Evolutionary conservation across 1,140 invertebrate genomes (phyloP).

Genomic region (Brachionus sp.): DNA sequence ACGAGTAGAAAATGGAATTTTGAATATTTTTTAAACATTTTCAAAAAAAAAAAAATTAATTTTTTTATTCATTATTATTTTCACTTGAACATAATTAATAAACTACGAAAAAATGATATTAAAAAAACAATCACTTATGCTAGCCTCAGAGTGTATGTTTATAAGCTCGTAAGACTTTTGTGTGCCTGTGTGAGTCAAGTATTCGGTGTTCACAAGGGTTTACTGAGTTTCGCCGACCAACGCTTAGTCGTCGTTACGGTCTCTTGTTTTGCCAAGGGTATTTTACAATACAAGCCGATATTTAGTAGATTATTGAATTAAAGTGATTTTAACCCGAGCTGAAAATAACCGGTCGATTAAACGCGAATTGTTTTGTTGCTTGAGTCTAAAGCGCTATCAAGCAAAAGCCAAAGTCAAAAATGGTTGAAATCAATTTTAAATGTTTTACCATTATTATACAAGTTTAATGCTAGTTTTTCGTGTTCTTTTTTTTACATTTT

Average conservation of each 20-base stretch:
- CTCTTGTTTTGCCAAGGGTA: constrained; percentile 22
- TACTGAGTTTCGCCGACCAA: not conserved
- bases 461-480: constrained; percentile 24
- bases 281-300: constrained; percentile 16
- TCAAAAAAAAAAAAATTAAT: not conserved
- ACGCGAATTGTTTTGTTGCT: not conserved
- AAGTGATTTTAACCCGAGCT: constrained; percentile 4
- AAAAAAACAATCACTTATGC: not conserved
- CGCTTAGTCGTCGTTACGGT: not conserved
- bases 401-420: not conserved
- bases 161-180: not conserved
- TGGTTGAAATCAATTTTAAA: constrained; percentile 13
- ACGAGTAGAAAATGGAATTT: constrained; percentile 8
- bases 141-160: not conserved
- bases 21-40: not conserved
- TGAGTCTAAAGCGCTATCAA: not conserved
- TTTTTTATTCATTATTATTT: not conserved
- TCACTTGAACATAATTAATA: not conserved
- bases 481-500: constrained; percentile 13
- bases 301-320: constrained; percentile 10
- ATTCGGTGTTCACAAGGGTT: not conserved
- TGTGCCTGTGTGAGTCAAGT: constrained; percentile 1
- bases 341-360: not conserved
- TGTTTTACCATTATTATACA: constrained; percentile 15
- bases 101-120: not conserved